Percentiles rank a stretch among this genome's conserved stretches.
These are phyloP conservation scores for Ormyrus labotus DNA, from an alignment of 2,888 invertebrate genomes.

Conservation along the genomic window DNA sequence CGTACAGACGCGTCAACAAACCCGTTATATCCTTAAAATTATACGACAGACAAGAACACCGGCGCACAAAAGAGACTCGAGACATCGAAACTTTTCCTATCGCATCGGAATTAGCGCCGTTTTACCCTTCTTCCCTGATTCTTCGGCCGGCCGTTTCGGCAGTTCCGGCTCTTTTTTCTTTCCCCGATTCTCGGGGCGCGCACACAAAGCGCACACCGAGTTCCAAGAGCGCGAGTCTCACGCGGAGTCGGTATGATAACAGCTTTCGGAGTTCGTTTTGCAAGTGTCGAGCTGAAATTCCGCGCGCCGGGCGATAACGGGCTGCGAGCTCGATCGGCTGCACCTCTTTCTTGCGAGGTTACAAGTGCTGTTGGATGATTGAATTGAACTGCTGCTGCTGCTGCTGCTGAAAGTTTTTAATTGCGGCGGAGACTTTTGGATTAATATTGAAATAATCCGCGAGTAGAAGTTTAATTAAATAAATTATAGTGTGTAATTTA, in stretches of 20 bases:
- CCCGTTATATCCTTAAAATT: conserved; percentile 3
- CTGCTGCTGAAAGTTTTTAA: too few relatives aligned
- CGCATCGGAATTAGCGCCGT: conserved; percentile 13
- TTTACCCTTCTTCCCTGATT: not conserved
- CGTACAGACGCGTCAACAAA: too few relatives aligned
- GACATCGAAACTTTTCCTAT: conserved; percentile 33
- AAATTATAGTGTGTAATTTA: too few relatives aligned
- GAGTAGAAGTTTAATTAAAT: too few relatives aligned
- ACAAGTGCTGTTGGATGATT: too few relatives aligned
- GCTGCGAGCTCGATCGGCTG: too few relatives aligned
- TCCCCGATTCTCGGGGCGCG: not conserved
- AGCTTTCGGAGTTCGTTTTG: conserved; percentile 12
- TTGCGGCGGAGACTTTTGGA: too few relatives aligned
- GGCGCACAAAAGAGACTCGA: not conserved
- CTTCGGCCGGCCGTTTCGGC: not conserved
- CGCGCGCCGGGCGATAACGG: too few relatives aligned
- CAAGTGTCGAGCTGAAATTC: not conserved
- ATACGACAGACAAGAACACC: not conserved
- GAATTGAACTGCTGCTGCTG: not conserved
- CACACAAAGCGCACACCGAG: too few relatives aligned
- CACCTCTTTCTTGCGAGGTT: too few relatives aligned
- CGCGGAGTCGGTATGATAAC: conserved; percentile 7
- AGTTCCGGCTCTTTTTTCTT: not conserved
- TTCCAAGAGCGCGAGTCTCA: not conserved
- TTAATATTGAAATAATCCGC: too few relatives aligned